Base-by-base conservation (phyloP, 2,113 vertebrate genomes). In the Perognathus longimembris region DNA sequence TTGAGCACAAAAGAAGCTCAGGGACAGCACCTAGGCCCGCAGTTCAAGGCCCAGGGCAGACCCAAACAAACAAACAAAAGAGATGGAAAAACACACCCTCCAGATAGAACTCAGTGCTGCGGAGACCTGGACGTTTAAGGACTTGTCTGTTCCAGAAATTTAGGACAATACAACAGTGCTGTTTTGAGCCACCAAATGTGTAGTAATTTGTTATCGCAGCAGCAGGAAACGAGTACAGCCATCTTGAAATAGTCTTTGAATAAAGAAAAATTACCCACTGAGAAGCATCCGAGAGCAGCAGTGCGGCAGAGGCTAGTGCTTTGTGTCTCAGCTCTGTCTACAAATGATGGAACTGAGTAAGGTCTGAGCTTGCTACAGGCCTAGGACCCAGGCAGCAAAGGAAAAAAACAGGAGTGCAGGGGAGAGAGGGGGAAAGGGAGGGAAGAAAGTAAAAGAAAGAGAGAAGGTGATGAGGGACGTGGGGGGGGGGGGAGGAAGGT, bases 121-220 rank as follows among this genome's bases (percentile, higher is more conserved):
- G 12, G 63, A 83, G 36, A 54, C 5, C 34, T 89, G 77, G 34
- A 54, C 54, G 81, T 76, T 77, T 32, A 82, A 20, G 28, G 28
- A 74, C 36, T 71, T 70, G 8, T 45, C 38, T 28, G 64, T 42
- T 87, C 28, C 30, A 89, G 42, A 69, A 84, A 89, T n/a, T n/a
- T 91, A 77, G 69, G 20, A 88, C 17, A 63, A 82, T n/a, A n/a
- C n/a, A n/a, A n/a, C n/a, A n/a, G n/a, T n/a, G n/a, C 69, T 85
- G 30, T 67, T 61, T 67, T 69, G 89, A 74, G 40, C 18, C 54
- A 54, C 36, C 9, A 36, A 67, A 1, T 59, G 59, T 77, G 59
- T 67, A 36, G 24, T 17, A 32, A 79, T 71, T 83, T 90, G 28
- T 66, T 88, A 24, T 2, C 88, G 71, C 6, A 76, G 50, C 61